Base-by-base conservation (phyloP, 2,113 vertebrate genomes). In the Montifringilla adamsi region DNA sequence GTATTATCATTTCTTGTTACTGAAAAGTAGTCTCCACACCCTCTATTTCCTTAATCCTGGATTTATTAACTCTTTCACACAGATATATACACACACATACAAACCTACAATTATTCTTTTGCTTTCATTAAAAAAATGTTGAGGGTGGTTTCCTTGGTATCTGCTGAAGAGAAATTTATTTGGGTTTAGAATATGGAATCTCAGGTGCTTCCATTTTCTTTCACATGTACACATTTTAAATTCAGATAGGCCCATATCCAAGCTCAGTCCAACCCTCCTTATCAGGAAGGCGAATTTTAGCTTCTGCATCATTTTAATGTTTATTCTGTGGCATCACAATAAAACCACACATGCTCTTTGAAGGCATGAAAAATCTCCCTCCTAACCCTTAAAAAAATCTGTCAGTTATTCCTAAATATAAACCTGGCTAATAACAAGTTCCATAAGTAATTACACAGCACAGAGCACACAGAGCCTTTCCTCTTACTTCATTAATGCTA, bases 371-470 rank as follows among this genome's bases (percentile, higher is more conserved):
- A 95, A 95, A 95, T 53, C 62, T 94, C 83, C 56, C 83, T 87
- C 64, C 85, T 84, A 79, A 93, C 85, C 67, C 85, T 88, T 75
- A 86, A 81, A 96, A 94, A 94, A 89, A 33, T 75, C 68, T 95
- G 56, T 64, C 85, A 84, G 44, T 86, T 95, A 90, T 72, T 96
- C 76, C 80, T 86, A 96, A 94, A 90, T 87, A 94, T 67, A 96
- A 95, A 90, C 56, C 67, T 83, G n/a, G 47, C 67, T 95, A 96
- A 91, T 92, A 95, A 92, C 69, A 94, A 95, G 68, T 84, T 94
- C 77, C 79, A 47, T 92, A 91, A 91, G 80, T 94, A 95, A 95
- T 95, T 94, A 90, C 68, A 94, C 64, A 95, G 80, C 80, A 89
- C 73, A 93, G 79, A 92, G 73, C 83, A 78, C 86, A 87, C 39